phyloP scores from a whole-genome alignment of 64 coral and sea anemone genomes.

The Montipora capricornis region DNA sequence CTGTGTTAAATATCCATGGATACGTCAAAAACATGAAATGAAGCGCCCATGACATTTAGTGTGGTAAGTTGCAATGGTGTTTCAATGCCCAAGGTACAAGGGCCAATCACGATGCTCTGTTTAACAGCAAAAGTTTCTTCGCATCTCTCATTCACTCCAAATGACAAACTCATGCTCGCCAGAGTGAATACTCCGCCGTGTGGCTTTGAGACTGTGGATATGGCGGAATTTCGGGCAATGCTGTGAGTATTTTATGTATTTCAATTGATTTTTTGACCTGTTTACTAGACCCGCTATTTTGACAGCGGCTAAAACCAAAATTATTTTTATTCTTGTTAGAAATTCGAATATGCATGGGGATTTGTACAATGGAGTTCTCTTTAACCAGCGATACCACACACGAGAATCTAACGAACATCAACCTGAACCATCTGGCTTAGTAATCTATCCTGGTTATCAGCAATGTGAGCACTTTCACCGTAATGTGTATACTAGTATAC shows the following conservation, averaged over 20 bases:
- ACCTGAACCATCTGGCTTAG: constrained; percentile 33
- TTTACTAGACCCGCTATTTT: constrained; percentile 15
- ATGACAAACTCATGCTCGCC: not conserved
- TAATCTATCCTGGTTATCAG: constrained; percentile 58
- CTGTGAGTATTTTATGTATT: constrained; percentile 29
- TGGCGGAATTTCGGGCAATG: constrained; percentile 44
- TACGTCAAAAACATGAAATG: constrained; percentile 41
- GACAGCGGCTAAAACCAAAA: constrained; percentile 57
- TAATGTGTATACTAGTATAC: constrained; percentile 7
- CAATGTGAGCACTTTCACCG: constrained; percentile 47
- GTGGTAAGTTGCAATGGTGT: constrained; percentile 51
- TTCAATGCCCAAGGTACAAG: constrained; percentile 35
- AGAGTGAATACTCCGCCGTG: not conserved
- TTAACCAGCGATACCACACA: constrained; percentile 42
- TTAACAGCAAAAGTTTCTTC: constrained; percentile 41
- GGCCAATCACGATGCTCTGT: constrained; percentile 38
- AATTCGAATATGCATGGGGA: constrained; percentile 59
- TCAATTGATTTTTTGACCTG: constrained; percentile 18
- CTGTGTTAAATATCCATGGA: constrained; percentile 35
- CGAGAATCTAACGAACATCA: constrained; percentile 24
- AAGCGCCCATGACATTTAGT: constrained; percentile 58
- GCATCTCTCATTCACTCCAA: not conserved
- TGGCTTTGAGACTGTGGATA: constrained; percentile 17
- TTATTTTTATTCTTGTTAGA: constrained; percentile 63
- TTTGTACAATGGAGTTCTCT: constrained; percentile 48